Evolutionary conservation across 2,113 vertebrate genomes (phyloP).

Genomic region (Candoia aspera): DNA sequence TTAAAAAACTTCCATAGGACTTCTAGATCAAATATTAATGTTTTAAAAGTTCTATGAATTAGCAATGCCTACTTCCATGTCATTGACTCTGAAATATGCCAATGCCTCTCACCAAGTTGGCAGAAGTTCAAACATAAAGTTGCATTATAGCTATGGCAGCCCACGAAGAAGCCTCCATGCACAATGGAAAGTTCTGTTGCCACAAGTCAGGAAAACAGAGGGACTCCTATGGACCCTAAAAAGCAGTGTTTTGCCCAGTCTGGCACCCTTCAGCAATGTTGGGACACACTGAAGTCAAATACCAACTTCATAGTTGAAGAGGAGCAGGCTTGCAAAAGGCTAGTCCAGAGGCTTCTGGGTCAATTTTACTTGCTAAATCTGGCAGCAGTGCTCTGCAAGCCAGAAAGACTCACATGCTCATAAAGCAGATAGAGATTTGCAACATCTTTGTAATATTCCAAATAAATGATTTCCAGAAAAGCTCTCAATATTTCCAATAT

Average conservation of each 20-base stretch:
- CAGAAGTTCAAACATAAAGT: constrained; percentile 32
- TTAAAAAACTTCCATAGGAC: constrained; percentile 47
- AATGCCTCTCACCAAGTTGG: constrained; percentile 45
- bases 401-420: not conserved
- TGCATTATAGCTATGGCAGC: constrained; percentile 1
- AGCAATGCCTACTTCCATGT: constrained; percentile 49
- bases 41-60: constrained; percentile 69
- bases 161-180: not conserved
- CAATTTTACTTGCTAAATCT: not conserved
- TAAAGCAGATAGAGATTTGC: no score
- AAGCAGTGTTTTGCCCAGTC: not conserved
- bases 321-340: not conserved
- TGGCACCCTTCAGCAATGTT: not conserved
- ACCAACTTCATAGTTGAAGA: not conserved
- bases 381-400: not conserved
- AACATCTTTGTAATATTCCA: not conserved
- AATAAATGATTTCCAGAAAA: not conserved
- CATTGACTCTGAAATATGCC: constrained; percentile 53
- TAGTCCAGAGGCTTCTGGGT: not conserved
- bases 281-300: not conserved
- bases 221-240: not conserved
- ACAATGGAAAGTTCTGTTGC: not conserved
- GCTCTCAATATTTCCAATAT: not conserved
- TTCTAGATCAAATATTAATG: constrained; percentile 62
- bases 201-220: not conserved